Evolutionary conservation across 2,888 invertebrate species (phyloP).

Genomic region (Dryadula phaetusa): DNA sequence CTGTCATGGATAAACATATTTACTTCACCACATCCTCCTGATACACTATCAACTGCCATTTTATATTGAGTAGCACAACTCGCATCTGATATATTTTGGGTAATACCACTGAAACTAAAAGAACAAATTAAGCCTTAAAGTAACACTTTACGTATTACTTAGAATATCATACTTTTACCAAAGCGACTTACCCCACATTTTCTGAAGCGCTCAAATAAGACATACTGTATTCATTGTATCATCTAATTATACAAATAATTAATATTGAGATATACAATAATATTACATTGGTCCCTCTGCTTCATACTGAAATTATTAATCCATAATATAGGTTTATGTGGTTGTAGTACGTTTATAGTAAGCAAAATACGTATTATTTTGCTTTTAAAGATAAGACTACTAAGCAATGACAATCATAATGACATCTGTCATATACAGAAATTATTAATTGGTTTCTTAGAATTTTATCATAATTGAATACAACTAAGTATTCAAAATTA

Average conservation of each 20-base stretch:
- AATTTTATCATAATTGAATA: conserved; percentile 3
- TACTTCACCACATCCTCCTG: conserved; percentile 72
- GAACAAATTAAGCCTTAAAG: conserved; percentile 17
- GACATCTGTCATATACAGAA: conserved; percentile 72
- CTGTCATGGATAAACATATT: conserved; percentile 76
- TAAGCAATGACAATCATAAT: conserved; percentile 64
- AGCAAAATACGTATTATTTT: conserved; percentile 64
- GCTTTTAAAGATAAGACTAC: conserved; percentile 58
- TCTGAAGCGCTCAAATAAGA: conserved; percentile 83
- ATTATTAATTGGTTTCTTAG: conserved; percentile 50
- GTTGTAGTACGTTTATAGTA: conserved; percentile 47
- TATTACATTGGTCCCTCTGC: conserved; percentile 71
- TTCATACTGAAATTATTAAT: conserved; percentile 68
- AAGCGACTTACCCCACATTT: conserved; percentile 79
- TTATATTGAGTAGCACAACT: conserved; percentile 81
- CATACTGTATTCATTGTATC: conserved; percentile 81
- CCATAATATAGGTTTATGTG: conserved; percentile 17
- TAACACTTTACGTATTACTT: conserved; percentile 9
- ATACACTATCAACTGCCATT: conserved; percentile 77
- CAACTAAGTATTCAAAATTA: not conserved
- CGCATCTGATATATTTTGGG: conserved; percentile 80
- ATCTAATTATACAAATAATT: conserved; percentile 66
- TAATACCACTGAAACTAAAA: conserved; percentile 78
- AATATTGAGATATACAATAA: conserved; percentile 60
- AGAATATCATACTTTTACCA: not conserved